Evolutionary conservation across 2,888 invertebrate species (phyloP).

Genomic region (Plagodis pulveraria): DNA sequence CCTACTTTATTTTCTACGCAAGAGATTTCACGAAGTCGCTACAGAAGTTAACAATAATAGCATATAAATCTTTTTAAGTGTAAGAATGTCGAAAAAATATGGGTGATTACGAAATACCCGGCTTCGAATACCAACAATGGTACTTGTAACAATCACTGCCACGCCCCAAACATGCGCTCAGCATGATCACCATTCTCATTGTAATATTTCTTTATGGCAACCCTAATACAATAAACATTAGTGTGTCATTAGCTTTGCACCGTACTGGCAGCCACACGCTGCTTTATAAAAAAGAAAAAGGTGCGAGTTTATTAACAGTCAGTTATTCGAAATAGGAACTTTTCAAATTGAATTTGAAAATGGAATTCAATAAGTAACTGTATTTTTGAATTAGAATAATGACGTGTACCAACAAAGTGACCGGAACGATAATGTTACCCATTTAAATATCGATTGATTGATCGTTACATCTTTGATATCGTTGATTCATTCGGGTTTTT

Average conservation of each 20-base stretch:
- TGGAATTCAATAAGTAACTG: slow-evolving; percentile 27
- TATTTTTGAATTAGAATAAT: slow-evolving; percentile 25
- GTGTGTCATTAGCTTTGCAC: slow-evolving; percentile 77
- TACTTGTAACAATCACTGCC: slow-evolving; percentile 66
- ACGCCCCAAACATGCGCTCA: slow-evolving; percentile 82
- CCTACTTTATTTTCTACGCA: neutral
- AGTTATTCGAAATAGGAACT: slow-evolving; percentile 37
- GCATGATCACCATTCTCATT: slow-evolving; percentile 78
- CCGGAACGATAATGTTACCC: slow-evolving; percentile 50
- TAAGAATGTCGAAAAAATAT: slow-evolving; percentile 49
- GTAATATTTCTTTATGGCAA: slow-evolving; percentile 76
- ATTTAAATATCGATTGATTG: slow-evolving; percentile 80
- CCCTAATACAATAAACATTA: slow-evolving; percentile 83
- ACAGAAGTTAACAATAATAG: too few relatives aligned
- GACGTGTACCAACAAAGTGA: slow-evolving; percentile 29
- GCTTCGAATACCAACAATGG: slow-evolving; percentile 74
- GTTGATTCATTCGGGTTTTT: slow-evolving; percentile 62
- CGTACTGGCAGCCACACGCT: slow-evolving; percentile 66
- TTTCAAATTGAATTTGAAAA: slow-evolving; percentile 31
- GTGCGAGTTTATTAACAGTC: slow-evolving; percentile 36
- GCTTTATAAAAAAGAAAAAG: slow-evolving; percentile 47
- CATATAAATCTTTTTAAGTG: slow-evolving; percentile 33
- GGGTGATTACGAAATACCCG: slow-evolving; percentile 72
- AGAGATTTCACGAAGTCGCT: neutral
- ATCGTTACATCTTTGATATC: slow-evolving; percentile 75